phyloP scores from a whole-genome alignment of 2,797 vertebrate species.

The Lithobates sylvaticus region DNA sequence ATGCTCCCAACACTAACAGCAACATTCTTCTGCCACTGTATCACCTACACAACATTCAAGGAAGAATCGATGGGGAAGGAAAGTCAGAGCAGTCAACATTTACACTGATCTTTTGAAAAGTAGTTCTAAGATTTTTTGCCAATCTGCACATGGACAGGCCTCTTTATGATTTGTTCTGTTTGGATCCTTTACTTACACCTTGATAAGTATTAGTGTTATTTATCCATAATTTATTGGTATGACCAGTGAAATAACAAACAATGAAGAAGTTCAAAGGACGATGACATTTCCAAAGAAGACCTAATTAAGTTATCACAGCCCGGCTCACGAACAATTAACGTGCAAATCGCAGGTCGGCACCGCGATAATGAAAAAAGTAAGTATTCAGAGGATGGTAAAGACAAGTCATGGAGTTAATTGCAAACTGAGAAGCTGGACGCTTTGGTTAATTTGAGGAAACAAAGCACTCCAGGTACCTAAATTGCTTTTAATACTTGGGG shows the following conservation, averaged over 20 bases:
- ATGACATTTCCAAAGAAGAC: slow-evolving; percentile 1
- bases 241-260: neutral
- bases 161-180: no score
- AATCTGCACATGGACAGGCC: no score
- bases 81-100: no score
- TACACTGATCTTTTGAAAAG: no score
- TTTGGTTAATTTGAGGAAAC: slow-evolving; percentile 26
- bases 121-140: no score
- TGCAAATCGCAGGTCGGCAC: neutral
- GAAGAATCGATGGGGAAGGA: no score
- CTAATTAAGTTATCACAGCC: slow-evolving; percentile 37
- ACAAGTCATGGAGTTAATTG: slow-evolving; percentile 40
- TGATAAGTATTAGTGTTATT: no score
- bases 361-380: slow-evolving; percentile 43
- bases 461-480: slow-evolving; percentile 10
- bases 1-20: no score
- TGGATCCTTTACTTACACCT: no score
- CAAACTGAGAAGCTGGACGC: neutral
- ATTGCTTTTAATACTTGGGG: slow-evolving; percentile 37
- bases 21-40: no score
- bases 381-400: slow-evolving; percentile 31
- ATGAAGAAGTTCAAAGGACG: neutral
- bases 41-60: no score
- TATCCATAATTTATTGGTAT: neutral
- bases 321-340: slow-evolving; percentile 37